Evolutionary conservation across 2,888 invertebrate species (phyloP), one percentile per base, ranked within the genome.

Genomic region (Trichacis sp.): DNA sequence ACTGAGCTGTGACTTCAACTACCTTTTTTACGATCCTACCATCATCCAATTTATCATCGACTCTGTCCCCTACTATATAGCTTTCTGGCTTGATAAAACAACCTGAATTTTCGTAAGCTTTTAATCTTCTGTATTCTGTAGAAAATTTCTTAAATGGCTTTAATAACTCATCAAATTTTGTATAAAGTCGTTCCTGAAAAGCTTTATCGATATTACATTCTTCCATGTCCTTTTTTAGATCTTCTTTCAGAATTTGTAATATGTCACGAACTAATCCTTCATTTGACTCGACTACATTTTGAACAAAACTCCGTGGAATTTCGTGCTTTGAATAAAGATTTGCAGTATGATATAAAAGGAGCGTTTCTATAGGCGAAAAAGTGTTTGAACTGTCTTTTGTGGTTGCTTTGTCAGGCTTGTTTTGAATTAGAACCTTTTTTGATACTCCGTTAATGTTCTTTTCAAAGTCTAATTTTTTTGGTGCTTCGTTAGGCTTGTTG

Each of bases 311-410:
- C 30, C 40, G 46, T 1, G 50, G 50, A 1, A 61, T 29, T 20
- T 49, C 18, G 19, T 48, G 55, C 42, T 38, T 56, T 0, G 50
- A 36, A 46, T 61, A 61, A 12, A 56, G 29, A 38, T 55, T 61
- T 14, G 48, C 24, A 18, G 14, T 24, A 33, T 29, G 29, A 29
- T 29, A 29, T 29, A 29, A 6, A 4, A 6, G 29, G 29, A 29
- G 29, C 4, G 5, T 29, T 24, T 24, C 24, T 5, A 24, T 8
- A 24, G 3, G 3, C 8, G 24, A 24, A 24, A 24, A 24, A 8
- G 24, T 24, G n/a, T n/a, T n/a, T n/a, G n/a, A n/a, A n/a, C n/a
- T n/a, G n/a, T n/a, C n/a, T n/a, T n/a, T n/a, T n/a, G n/a, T n/a
- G n/a, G n/a, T n/a, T n/a, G n/a, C n/a, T n/a, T n/a, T n/a, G n/a